These are phyloP conservation scores for Autographa pulchrina DNA, from an alignment of 2,888 invertebrate genomes.

Conservation along the genomic window DNA sequence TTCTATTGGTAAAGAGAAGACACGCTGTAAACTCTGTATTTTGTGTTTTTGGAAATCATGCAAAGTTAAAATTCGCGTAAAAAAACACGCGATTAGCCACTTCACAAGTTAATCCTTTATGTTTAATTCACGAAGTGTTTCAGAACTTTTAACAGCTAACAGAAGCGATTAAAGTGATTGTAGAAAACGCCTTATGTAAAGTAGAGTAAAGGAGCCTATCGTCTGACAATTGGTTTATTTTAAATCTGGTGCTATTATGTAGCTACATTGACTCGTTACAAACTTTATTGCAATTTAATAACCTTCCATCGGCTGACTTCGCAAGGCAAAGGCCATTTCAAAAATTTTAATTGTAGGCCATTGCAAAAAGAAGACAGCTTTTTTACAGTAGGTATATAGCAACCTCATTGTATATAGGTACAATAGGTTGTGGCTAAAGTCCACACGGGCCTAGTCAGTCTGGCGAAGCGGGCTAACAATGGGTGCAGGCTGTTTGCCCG, in stretches of 20 bases:
- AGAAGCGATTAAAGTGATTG: neutral
- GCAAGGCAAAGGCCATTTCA: too few relatives aligned
- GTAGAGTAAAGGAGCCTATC: neutral
- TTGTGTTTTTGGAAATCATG: too few relatives aligned
- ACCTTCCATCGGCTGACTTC: neutral
- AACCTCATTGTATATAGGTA: neutral
- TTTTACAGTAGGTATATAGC: neutral
- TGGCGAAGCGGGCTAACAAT: conserved; percentile 21
- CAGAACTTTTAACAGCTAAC: neutral
- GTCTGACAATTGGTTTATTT: neutral
- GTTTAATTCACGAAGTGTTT: neutral
- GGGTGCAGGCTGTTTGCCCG: conserved; percentile 44
- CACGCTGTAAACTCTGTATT: too few relatives aligned
- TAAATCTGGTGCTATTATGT: neutral
- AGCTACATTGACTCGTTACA: neutral
- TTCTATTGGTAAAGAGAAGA: too few relatives aligned
- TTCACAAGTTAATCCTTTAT: neutral
- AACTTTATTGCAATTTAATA: neutral
- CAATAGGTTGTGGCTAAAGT: neutral
- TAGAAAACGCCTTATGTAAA: neutral
- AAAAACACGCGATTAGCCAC: neutral
- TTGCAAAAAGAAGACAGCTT: neutral
- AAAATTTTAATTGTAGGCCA: neutral
- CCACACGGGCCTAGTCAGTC: conserved; percentile 1
- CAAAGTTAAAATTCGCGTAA: neutral